phyloP scores from a whole-genome alignment of 92 coral and sea anemone genomes.

The Micromussa lordhowensis region DNA sequence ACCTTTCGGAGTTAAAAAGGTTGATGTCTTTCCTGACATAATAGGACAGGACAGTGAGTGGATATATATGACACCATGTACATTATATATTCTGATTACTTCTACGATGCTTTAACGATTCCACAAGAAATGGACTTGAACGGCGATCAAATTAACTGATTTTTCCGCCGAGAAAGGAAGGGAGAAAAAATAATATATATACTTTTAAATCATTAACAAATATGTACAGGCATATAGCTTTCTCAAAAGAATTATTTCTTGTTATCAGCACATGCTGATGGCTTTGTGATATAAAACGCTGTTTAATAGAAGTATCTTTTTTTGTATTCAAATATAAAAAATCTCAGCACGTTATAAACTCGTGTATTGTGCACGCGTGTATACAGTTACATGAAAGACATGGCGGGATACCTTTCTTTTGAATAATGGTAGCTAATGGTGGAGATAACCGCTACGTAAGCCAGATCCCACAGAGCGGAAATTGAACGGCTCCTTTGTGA shows the following conservation, averaged over 20 bases:
- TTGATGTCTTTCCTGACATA: not conserved
- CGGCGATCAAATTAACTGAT: not conserved
- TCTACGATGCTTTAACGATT: not conserved
- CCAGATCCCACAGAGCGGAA: not conserved
- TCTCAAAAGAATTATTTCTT: not conserved
- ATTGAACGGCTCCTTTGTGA: conserved; percentile 21
- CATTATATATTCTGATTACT: not conserved
- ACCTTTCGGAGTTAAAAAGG: not conserved
- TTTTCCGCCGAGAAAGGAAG: not conserved
- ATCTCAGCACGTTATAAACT: conserved; percentile 13
- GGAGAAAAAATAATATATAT: not conserved
- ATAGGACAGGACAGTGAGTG: too few species aligned
- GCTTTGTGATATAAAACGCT: not conserved
- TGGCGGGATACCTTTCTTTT: not conserved
- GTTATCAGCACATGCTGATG: not conserved
- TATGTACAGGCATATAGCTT: not conserved
- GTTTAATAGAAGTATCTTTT: not conserved
- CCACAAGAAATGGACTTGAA: not conserved
- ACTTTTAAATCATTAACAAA: not conserved
- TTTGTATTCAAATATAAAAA: not conserved
- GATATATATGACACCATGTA: not conserved
- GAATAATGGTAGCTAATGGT: not conserved
- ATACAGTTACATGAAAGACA: not conserved
- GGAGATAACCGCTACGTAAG: not conserved
- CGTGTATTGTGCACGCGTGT: not conserved